phyloP scores from a whole-genome alignment of 2,888 invertebrate genomes.

The Patella ulyssiponensis region DNA sequence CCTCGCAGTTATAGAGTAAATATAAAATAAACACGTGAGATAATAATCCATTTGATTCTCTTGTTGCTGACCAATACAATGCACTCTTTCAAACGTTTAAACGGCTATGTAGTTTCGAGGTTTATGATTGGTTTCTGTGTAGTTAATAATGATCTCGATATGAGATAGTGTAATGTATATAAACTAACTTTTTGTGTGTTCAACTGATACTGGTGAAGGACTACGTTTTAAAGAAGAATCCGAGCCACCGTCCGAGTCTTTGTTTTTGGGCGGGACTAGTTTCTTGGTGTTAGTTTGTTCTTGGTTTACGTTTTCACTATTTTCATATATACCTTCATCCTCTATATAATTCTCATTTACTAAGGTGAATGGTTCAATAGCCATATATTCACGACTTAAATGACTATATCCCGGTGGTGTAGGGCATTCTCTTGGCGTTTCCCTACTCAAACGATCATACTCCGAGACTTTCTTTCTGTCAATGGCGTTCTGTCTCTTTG shows the following conservation, averaged over 20 bases:
- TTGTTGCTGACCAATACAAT: too few relatives aligned
- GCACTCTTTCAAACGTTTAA: too few relatives aligned
- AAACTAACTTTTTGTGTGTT: too few relatives aligned
- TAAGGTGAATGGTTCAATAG: neutral
- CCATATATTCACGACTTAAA: neutral
- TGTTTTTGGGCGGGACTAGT: neutral
- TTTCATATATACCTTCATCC: constrained; percentile 1
- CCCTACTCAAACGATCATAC: neutral
- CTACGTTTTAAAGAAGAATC: neutral
- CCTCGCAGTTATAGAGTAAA: too few relatives aligned
- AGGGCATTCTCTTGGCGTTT: neutral
- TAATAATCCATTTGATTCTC: too few relatives aligned
- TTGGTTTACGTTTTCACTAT: neutral
- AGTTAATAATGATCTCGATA: too few relatives aligned
- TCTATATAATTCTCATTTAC: neutral
- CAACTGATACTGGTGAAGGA: neutral
- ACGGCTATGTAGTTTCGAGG: too few relatives aligned
- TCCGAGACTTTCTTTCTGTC: neutral
- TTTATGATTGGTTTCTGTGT: too few relatives aligned
- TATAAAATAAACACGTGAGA: too few relatives aligned
- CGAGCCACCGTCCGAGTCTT: neutral
- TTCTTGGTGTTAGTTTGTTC: neutral
- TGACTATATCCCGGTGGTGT: neutral
- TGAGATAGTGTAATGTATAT: too few relatives aligned
- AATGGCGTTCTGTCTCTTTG: too few relatives aligned